Evolutionary conservation across 2,888 invertebrate species (phyloP).

Genomic region (Polyommatus iphigenia): DNA sequence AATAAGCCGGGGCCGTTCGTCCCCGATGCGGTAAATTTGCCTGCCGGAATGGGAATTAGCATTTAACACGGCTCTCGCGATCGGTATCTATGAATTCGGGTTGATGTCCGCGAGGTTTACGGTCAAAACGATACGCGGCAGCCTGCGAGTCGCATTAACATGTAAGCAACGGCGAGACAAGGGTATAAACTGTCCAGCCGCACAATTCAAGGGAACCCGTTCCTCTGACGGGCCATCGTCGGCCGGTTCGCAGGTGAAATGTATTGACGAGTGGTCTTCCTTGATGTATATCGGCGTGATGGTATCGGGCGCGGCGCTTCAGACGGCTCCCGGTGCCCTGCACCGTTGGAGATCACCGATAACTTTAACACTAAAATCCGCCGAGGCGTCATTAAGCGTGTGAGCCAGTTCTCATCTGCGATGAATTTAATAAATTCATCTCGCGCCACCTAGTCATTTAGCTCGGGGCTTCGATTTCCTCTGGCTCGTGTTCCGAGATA

Average conservation of each 20-base stretch:
- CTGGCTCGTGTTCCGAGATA: slow-evolving; percentile 43
- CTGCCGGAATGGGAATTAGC: slow-evolving; percentile 58
- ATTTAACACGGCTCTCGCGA: slow-evolving; percentile 58
- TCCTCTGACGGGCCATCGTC: slow-evolving; percentile 68
- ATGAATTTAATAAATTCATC: slow-evolving; percentile 61
- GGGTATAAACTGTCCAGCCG: slow-evolving; percentile 68
- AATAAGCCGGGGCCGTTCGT: slow-evolving; percentile 72
- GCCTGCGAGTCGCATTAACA: slow-evolving; percentile 57
- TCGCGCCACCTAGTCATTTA: slow-evolving; percentile 40
- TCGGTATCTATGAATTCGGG: slow-evolving; percentile 34
- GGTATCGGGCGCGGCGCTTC: slow-evolving; percentile 76
- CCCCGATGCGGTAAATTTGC: slow-evolving; percentile 48
- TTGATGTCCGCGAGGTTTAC: slow-evolving; percentile 28
- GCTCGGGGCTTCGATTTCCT: slow-evolving; percentile 39
- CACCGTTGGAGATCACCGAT: slow-evolving; percentile 71
- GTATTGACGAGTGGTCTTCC: slow-evolving; percentile 80
- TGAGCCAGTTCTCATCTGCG: slow-evolving; percentile 61
- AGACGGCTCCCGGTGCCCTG: slow-evolving; percentile 70
- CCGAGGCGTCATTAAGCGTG: slow-evolving; percentile 70
- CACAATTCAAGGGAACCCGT: slow-evolving; percentile 75
- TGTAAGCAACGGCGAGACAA: slow-evolving; percentile 62
- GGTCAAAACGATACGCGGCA: slow-evolving; percentile 37
- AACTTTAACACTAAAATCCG: slow-evolving; percentile 75
- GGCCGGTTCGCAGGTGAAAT: slow-evolving; percentile 70
- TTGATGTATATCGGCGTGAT: slow-evolving; percentile 78